Percentiles rank a stretch among this genome's conserved stretches.
Evolutionary conservation across 2,113 vertebrate genomes (phyloP).

Genomic region (Brachyhypopomus gauderio): DNA sequence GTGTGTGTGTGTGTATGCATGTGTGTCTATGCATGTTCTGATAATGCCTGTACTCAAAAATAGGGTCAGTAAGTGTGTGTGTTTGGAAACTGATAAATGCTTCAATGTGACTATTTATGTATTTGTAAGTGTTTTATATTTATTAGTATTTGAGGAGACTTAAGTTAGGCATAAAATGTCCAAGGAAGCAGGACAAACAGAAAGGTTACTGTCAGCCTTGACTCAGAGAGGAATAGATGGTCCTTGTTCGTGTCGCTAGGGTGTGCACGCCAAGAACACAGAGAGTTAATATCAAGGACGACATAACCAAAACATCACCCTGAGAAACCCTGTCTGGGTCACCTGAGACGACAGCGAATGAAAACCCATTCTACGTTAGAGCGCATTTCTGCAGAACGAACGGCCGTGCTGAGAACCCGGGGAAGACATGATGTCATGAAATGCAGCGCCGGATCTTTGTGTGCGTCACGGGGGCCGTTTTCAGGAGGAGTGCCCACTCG

Average conservation of each 20-base stretch:
- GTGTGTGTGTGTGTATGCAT: not conserved
- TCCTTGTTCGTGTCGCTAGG: not conserved
- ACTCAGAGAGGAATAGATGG: not conserved
- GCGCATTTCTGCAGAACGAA: not conserved
- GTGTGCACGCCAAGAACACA: not conserved
- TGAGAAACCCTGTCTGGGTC: not conserved
- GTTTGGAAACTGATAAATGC: not conserved
- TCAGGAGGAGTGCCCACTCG: not conserved
- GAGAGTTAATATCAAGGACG: too few relatives aligned
- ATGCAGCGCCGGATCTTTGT: not conserved
- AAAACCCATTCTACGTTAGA: not conserved
- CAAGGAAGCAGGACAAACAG: not conserved
- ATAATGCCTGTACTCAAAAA: slow-evolving; percentile 3
- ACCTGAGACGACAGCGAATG: not conserved
- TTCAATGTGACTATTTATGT: too few relatives aligned
- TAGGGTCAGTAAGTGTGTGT: not conserved
- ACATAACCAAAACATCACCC: not conserved
- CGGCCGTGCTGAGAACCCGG: not conserved
- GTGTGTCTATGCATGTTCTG: not conserved
- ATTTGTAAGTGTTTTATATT: too few relatives aligned
- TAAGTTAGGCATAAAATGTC: slow-evolving; percentile 2
- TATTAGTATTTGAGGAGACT: not conserved
- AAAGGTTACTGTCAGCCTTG: slow-evolving; percentile 21
- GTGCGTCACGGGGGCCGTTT: not conserved
- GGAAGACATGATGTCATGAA: not conserved